A percentile compares a stretch with the other conserved stretches of the same genome.
Conservation (phyloP, 1,140 invertebrate genomes). For the Helicoverpa armigera region DNA sequence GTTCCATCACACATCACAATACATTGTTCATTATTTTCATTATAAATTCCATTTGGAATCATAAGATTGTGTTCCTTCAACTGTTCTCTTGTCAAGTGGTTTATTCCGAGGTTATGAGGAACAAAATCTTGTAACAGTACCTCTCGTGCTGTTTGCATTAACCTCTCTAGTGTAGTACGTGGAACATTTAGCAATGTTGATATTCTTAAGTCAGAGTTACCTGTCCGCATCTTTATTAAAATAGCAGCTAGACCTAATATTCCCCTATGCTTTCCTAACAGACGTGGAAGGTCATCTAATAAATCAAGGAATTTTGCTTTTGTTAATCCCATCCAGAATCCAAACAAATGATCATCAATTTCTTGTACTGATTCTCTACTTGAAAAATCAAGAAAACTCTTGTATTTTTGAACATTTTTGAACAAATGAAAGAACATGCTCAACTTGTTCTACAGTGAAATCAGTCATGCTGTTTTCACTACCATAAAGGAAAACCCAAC, state of each 20-base stretch:
- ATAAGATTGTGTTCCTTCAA: too few species aligned
- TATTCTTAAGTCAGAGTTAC: too few species aligned
- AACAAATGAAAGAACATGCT: slow-evolving; percentile 5
- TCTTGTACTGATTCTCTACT: background rate
- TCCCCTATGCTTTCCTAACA: background rate
- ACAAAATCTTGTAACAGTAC: too few species aligned
- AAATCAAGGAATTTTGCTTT: background rate
- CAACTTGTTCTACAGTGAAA: background rate
- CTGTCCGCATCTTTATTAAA: background rate
- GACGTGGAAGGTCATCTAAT: background rate
- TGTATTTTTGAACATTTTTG: background rate
- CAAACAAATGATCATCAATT: slow-evolving; percentile 9
- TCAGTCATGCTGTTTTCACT: background rate
- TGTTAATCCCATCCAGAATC: background rate
- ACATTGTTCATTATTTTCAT: too few species aligned
- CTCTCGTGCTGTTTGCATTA: too few species aligned
- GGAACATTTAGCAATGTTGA: too few species aligned
- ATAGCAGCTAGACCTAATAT: background rate
- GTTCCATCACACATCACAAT: too few species aligned
- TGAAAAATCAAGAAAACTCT: background rate
- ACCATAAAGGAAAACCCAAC: slow-evolving; percentile 13
- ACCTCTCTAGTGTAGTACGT: too few species aligned
- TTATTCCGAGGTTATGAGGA: too few species aligned
- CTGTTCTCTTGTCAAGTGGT: too few species aligned
- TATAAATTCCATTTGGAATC: too few species aligned